Percentiles rank a stretch among this genome's conserved stretches.
Evolutionary conservation across 2,888 invertebrate species (phyloP).

Genomic region (Zygaena filipendulae): DNA sequence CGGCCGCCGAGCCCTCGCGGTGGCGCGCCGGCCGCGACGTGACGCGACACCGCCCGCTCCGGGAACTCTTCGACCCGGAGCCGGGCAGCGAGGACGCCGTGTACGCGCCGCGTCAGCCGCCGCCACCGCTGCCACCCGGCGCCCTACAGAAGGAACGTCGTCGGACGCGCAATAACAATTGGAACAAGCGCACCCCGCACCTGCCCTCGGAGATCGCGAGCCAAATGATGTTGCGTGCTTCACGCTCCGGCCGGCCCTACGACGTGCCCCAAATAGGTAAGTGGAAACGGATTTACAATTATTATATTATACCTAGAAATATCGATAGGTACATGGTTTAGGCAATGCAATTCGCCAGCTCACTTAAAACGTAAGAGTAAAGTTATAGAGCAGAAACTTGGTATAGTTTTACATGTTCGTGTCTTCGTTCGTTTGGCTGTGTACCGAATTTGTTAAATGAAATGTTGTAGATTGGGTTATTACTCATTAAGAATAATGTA

Average conservation of each 20-base stretch:
- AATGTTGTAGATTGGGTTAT: no score
- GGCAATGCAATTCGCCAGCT: no score
- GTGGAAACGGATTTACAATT: no score
- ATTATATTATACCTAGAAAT: no score
- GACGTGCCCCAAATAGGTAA: conserved; percentile 90
- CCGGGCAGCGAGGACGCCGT: conserved; percentile 24
- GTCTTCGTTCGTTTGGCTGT: no score
- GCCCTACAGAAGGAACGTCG: conserved; percentile 34
- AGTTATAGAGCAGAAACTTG: no score
- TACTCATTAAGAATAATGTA: no score
- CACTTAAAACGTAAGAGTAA: no score
- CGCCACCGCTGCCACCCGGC: conserved; percentile 33
- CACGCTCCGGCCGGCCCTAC: conserved; percentile 80
- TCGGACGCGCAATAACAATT: conserved; percentile 38
- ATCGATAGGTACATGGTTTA: no score
- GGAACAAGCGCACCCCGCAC: conserved; percentile 42
- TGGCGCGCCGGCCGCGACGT: conserved; percentile 38
- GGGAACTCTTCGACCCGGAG: conserved; percentile 51
- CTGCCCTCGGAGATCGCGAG: conserved; percentile 72
- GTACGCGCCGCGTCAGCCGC: conserved; percentile 27
- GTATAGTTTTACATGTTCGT: no score
- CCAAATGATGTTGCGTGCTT: conserved; percentile 82
- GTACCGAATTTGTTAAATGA: no score
- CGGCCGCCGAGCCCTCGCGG: conserved; percentile 46
- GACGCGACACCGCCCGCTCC: conserved; percentile 39